Percentiles rank a stretch among this genome's conserved stretches.
Conservation (phyloP, 37 sponge, comb jelly and placozoan genomes). For the Eunapius fragilis region DNA sequence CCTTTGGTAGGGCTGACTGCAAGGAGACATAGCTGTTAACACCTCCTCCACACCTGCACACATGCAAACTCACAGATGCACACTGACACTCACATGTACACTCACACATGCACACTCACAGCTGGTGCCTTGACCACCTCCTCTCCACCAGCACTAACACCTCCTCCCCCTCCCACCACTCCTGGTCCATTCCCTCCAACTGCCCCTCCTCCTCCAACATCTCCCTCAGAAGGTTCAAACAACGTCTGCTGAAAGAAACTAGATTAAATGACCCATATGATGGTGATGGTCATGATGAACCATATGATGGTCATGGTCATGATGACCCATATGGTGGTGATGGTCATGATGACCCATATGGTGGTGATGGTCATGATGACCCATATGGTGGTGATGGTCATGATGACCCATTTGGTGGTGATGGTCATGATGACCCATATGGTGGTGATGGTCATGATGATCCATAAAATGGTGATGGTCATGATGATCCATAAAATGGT, state of each 20-base stretch:
- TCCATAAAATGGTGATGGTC: no score
- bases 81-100: neutral
- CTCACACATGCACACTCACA: neutral
- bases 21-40: neutral
- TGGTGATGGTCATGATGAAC: no score
- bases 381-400: no score
- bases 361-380: no score
- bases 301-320: no score
- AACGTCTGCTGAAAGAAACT: neutral
- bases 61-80: neutral
- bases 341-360: neutral
- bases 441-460: no score
- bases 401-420: no score
- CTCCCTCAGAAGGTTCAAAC: slow-evolving; percentile 37
- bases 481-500: no score
- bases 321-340: neutral
- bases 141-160: neutral
- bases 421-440: no score
- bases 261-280: no score
- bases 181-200: neutral
- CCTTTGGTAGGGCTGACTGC: slow-evolving; percentile 58
- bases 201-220: neutral
- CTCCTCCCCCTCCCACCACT: neutral
- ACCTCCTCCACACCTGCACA: neutral
- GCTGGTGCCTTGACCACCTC: neutral